Evolutionary conservation across 2,797 vertebrate genomes (phyloP).

Genomic region (Eremophila alpestris): DNA sequence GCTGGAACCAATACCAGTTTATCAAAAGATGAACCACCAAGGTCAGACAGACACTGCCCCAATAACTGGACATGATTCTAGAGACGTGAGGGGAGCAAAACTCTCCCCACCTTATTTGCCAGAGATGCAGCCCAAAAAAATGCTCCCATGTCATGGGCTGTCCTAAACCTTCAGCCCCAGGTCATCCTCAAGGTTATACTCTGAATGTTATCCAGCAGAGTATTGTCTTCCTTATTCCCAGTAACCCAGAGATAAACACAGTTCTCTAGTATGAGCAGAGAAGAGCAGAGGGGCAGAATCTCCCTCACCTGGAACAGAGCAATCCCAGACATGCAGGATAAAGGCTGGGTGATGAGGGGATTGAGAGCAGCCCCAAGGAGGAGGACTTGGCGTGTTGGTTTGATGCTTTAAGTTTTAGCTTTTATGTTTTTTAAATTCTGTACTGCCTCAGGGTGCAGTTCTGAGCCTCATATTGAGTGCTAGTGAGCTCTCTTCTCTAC

Average conservation of each 20-base stretch:
- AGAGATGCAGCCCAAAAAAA: background rate
- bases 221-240: background rate
- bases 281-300: background rate
- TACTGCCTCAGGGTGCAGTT: no score
- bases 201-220: no score
- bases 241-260: background rate
- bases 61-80: no score
- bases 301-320: no score
- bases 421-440: no score
- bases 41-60: rapidly evolving
- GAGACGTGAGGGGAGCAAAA: background rate
- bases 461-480: no score
- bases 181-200: background rate
- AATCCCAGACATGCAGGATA: background rate
- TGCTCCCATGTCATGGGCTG: background rate
- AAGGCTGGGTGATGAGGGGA: background rate
- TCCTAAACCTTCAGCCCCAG: background rate
- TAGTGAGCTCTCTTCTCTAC: no score
- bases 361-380: background rate
- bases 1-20: background rate
- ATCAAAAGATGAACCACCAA: background rate
- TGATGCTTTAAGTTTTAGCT: no score
- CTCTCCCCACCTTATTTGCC: background rate
- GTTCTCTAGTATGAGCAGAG: background rate
- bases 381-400: background rate